Evolutionary conservation across 2,888 invertebrate genomes (phyloP), one percentile per base, ranked within the genome.

Genomic region (Pammene aurita): DNA sequence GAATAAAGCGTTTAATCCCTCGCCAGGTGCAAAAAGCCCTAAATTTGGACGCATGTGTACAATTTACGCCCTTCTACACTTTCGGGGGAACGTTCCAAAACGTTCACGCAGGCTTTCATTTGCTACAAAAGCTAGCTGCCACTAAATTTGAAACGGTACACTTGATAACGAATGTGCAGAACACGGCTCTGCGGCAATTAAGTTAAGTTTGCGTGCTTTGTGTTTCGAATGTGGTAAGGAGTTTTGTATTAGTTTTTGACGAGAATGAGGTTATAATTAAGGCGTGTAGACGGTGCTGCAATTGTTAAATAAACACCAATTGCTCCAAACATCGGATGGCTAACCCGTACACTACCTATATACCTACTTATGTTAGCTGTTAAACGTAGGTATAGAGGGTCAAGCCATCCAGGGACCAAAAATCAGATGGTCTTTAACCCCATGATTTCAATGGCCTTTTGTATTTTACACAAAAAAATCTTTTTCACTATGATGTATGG

Each of bases 71-170:
- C 9, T 62, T 62, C 9, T 50, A 5, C 2, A 10, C 7, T 9
- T 10, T 0, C 5, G 18, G 5, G n/a, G 9, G 13, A 7, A 18
- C 50, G 60, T 52, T 52, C 52, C 42, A 58, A 66, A 66, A 66
- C 52, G 58, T 58, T 66, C 66, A 66, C 58, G 52, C 58, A 58
- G 50, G 50, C 52, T 44, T 66, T 44, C 42, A 66, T 66, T 66
- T 42, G 42, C 10, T 58, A 42, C 58, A 66, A 66, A 66, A 60
- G 65, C 56, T 46, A 64, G 58, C 44, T 52, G 52, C 52, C 52
- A 66, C 58, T 66, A 66, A 66, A 66, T 66, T 66, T 35, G 61
- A 34, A 41, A 44, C 52, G 52, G 58, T 54, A 60, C 58, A 66
- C 61, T 62, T 38, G 41, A 50, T 62, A 62, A 62, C 61, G 61